These are phyloP conservation scores for Epiblema foenella DNA, from an alignment of 2,888 invertebrate genomes.

Conservation along the genomic window DNA sequence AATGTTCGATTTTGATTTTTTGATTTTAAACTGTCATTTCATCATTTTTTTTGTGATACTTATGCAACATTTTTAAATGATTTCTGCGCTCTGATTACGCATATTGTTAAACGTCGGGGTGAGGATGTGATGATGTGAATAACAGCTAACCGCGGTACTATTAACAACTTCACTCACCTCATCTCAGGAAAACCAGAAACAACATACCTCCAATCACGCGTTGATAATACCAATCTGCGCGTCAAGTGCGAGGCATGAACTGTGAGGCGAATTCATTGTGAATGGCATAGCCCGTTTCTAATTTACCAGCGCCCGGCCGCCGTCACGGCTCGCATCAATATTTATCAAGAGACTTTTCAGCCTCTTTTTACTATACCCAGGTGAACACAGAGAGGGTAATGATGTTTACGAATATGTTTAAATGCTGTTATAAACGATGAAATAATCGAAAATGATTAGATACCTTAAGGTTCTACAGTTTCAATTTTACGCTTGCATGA, in stretches of 20 bases:
- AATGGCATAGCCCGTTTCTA: conserved; percentile 1
- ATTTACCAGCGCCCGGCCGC: background rate
- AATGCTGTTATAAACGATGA: background rate
- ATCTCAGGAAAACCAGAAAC: background rate
- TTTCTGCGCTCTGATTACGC: too few relatives aligned
- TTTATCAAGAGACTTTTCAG: background rate
- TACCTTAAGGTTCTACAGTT: too few relatives aligned
- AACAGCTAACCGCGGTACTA: background rate
- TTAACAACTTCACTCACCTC: background rate
- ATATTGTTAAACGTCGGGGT: too few relatives aligned
- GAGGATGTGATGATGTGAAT: too few relatives aligned
- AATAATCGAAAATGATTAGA: background rate
- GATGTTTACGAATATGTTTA: background rate
- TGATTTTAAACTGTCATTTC: too few relatives aligned
- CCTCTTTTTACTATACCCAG: background rate
- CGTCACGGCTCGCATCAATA: conserved; percentile 1
- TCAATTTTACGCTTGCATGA: too few relatives aligned
- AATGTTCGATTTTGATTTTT: too few relatives aligned
- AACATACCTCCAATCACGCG: background rate
- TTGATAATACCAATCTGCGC: background rate
- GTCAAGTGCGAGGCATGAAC: background rate
- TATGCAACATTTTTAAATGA: too few relatives aligned
- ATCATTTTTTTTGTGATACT: too few relatives aligned
- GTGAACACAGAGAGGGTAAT: background rate
- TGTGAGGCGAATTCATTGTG: background rate